Conservation (phyloP, 2,113 vertebrate species). For the Platysteira castanea region DNA sequence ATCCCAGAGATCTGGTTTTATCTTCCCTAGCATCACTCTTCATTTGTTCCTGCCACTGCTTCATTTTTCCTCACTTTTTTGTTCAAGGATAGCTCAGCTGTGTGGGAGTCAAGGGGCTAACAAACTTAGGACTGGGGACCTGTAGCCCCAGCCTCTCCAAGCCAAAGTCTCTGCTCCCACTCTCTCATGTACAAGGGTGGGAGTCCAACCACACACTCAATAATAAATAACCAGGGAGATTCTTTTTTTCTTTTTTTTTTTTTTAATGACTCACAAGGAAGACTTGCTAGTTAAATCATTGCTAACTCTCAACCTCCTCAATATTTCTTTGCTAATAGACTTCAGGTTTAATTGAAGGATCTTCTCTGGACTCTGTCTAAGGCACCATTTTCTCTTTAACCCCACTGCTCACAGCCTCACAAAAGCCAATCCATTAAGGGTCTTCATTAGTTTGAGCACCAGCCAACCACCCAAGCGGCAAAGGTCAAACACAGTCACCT, state of each 20-base stretch:
- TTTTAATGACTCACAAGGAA: constrained; percentile 57
- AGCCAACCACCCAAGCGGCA: constrained; percentile 78
- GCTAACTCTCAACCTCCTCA: constrained; percentile 76
- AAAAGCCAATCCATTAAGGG: constrained; percentile 79
- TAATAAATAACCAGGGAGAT: constrained; percentile 48
- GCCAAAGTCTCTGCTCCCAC: not conserved
- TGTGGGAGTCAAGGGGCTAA: not conserved
- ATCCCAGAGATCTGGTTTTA: constrained; percentile 38
- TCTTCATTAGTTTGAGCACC: constrained; percentile 80
- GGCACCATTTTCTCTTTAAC: constrained; percentile 74
- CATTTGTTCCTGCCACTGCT: constrained; percentile 5
- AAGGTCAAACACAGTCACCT: constrained; percentile 81
- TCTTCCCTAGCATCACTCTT: constrained; percentile 33
- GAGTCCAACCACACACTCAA: constrained; percentile 9
- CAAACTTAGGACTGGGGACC: not conserved
- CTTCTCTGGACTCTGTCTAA: constrained; percentile 76
- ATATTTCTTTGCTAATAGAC: constrained; percentile 80
- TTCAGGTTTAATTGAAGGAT: constrained; percentile 79
- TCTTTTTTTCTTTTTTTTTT: not conserved
- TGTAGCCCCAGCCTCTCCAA: not conserved
- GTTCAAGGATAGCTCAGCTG: not conserved
- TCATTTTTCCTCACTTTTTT: constrained; percentile 10
- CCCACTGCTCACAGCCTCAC: constrained; percentile 68
- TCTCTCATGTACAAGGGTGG: not conserved
- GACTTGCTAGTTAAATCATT: constrained; percentile 72